Conservation (phyloP, 2,113 vertebrate species). For the Prionailurus bengalensis region DNA sequence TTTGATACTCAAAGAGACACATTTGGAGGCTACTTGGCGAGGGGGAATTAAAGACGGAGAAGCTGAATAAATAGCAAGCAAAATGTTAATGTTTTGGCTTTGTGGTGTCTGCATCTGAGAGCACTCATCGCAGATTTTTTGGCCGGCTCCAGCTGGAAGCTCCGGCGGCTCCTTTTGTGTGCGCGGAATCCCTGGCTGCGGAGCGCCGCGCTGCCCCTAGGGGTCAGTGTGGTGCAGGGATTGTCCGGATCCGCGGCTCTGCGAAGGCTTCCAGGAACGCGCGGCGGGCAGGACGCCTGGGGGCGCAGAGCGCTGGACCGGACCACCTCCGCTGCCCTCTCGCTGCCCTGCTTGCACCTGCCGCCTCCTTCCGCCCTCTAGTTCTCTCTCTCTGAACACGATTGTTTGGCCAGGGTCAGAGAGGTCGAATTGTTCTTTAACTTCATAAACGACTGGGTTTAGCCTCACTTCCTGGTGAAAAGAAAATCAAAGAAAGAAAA, state of each 20-base stretch:
- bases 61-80: conserved; percentile 81
- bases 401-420: not conserved
- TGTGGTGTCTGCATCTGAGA: conserved; percentile 59
- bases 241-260: not conserved
- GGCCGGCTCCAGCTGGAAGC: conserved; percentile 48
- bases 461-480: not conserved
- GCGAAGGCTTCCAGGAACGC: accelerated
- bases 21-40: conserved; percentile 80
- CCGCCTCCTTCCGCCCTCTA: not conserved
- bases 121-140: conserved; percentile 31
- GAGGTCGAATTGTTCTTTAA: not conserved
- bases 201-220: conserved; percentile 81
- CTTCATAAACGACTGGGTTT: not conserved
- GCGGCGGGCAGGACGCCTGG: not conserved
- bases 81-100: conserved; percentile 82
- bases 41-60: conserved; percentile 81
- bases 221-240: conserved; percentile 86
- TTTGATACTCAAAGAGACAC: conserved; percentile 79
- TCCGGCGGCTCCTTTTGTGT: conserved; percentile 7
- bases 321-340: accelerated
- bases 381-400: not conserved
- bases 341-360: not conserved
- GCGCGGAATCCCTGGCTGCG: conserved; percentile 62
- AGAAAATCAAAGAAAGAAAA: not conserved
- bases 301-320: not conserved